These are phyloP conservation scores for Drosophila pseudotakahashii DNA, from an alignment of 2,888 invertebrate species.

Conservation along the genomic window DNA sequence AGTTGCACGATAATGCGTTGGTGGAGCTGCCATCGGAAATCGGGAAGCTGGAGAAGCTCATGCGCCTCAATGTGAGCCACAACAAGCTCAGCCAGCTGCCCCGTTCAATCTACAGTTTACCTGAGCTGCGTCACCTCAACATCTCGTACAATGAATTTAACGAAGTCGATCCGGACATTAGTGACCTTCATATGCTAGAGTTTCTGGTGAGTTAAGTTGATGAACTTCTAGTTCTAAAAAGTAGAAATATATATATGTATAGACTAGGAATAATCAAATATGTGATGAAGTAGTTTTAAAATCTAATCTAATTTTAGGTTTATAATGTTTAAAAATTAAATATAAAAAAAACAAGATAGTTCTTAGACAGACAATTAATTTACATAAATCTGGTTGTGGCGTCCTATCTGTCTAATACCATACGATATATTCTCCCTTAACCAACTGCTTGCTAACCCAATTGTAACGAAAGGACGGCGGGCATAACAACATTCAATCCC, in stretches of 20 bases:
- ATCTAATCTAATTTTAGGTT: no score
- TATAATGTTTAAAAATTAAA: no score
- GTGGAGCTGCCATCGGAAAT: conserved; percentile 89
- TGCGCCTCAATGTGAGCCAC: conserved; percentile 88
- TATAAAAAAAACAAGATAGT: no score
- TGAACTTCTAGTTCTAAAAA: background rate
- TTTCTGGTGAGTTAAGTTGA: conserved; percentile 86
- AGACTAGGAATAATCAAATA: background rate
- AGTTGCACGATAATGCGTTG: conserved; percentile 94
- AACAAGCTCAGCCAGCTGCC: conserved; percentile 89
- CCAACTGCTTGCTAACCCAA: conserved; percentile 30
- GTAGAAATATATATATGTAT: background rate
- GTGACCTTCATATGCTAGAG: conserved; percentile 91
- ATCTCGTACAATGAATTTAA: conserved; percentile 90
- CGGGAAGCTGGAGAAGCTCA: conserved; percentile 88
- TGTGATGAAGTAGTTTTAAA: no score
- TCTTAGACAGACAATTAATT: no score
- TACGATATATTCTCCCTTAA: conserved; percentile 5
- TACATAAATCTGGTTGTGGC: conserved; percentile 49
- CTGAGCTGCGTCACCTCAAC: conserved; percentile 89
- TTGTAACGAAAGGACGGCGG: conserved; percentile 88
- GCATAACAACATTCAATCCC: conserved; percentile 88
- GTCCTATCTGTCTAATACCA: conserved; percentile 12
- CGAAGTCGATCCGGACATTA: conserved; percentile 89
- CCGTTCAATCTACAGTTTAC: conserved; percentile 88